Percentiles rank a stretch among this genome's conserved stretches.
Evolutionary conservation across 2,113 vertebrate genomes (phyloP).

Genomic region (Pelodiscus sinensis): DNA sequence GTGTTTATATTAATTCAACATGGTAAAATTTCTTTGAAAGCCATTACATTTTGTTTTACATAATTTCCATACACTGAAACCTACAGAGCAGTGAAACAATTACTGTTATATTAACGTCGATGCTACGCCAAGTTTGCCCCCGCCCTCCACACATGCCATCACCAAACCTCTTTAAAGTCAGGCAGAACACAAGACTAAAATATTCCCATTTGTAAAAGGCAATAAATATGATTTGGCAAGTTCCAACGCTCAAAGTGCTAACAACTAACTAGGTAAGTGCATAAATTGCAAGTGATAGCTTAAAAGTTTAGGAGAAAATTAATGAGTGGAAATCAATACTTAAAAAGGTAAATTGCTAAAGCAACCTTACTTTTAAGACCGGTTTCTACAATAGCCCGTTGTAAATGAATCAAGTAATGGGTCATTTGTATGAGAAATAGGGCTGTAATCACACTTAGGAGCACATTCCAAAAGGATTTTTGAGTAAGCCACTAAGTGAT

Average conservation of each 20-base stretch:
- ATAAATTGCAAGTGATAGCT: neutral
- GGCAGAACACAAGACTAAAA: neutral
- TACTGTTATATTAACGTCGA: no score
- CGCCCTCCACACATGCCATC: accelerated
- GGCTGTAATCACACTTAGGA: neutral
- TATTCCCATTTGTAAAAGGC: neutral
- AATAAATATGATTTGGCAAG: neutral
- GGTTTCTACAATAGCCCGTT: neutral
- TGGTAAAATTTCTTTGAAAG: neutral
- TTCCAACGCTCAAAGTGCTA: neutral
- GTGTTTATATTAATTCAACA: neutral
- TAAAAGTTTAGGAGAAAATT: neutral
- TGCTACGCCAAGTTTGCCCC: neutral
- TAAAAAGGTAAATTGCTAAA: neutral
- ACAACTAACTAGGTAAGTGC: neutral
- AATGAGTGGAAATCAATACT: neutral
- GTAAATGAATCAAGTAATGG: neutral
- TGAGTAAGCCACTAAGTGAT: neutral
- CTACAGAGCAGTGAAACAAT: neutral
- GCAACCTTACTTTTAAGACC: neutral
- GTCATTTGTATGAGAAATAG: neutral
- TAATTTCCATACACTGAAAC: neutral
- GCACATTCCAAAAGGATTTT: neutral
- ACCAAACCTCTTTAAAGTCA: neutral
- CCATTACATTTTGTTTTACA: neutral